Evolutionary conservation across 2,113 vertebrate genomes (phyloP), one percentile per base, ranked within the genome.

Genomic region (Neomonachus schauinslandi): DNA sequence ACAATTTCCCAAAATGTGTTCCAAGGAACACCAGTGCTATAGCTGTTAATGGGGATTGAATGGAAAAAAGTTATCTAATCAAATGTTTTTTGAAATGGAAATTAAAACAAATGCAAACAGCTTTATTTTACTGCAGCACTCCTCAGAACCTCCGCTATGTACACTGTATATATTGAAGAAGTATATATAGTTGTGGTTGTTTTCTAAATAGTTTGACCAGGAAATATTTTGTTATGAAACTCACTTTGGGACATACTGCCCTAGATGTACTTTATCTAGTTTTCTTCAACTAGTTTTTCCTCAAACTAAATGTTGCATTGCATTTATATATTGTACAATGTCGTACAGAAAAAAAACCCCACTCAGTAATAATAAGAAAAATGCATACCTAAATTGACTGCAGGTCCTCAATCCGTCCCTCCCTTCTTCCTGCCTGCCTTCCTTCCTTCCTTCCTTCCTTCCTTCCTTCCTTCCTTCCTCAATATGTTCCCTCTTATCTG

Each of bases 231-330:
- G 9, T 76, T 16, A 26, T 81, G 21, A 88, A 83, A 88, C 15
- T 79, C 26, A 72, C 16, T 39, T 84, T 57, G 24, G 53, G 21
- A 28, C 33, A 57, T 63, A 51, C 3, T 71, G 26, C 57, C 5
- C 1, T 88, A 46, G 31, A 22, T 65, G 1, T 90, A 80, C 72
- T 92, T 94, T 33, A 80, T 57, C 22, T 61, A 42, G 14, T 49
- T 59, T 65, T 95, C 65, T 81, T 26, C 46, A 91, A 33, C 13
- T 67, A 7, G 13, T 74, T 92, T 95, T 67, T 49, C 49, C 42
- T 90, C 77, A 89, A 57, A 28, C 18, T 90, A 53, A 86, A 33
- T 28, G 3, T 61, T 49, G 21, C 19, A 90, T 61, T 83, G 18
- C 12, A 94, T 89, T 51, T 92, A 21, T 63, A 49, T 87, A 4